A percentile compares a stretch with the other conserved stretches of the same genome.
Conservation (phyloP, 2,113 vertebrate species). For the Aspidoscelis tigris region DNA sequence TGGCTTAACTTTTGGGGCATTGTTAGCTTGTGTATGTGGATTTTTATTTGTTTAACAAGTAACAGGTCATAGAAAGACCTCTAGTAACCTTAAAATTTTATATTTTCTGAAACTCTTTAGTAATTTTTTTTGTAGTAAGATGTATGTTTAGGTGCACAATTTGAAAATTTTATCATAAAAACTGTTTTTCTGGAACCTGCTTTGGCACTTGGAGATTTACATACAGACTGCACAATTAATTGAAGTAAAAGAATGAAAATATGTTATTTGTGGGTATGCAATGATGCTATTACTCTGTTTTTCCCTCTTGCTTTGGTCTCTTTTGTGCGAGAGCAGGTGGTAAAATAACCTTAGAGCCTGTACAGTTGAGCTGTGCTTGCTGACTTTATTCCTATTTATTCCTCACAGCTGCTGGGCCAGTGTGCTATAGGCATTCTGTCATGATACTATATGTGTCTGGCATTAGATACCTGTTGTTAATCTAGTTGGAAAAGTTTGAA, state of each 20-base stretch:
- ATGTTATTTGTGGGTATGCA: not conserved
- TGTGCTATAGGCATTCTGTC: conserved; percentile 25
- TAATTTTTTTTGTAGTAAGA: not conserved
- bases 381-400: conserved; percentile 38
- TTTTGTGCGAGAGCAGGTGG: conserved; percentile 25
- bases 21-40: not conserved
- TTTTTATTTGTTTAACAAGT: not conserved
- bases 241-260: not conserved
- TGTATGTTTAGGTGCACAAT: not conserved
- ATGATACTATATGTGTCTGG: not conserved
- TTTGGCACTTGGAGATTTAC: fast-evolving
- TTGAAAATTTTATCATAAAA: not conserved
- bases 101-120: not conserved
- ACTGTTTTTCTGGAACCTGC: not conserved
- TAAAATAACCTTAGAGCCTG: conserved; percentile 19
- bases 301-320: conserved; percentile 17
- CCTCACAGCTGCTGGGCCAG: conserved; percentile 37
- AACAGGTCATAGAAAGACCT: not conserved
- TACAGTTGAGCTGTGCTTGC: not conserved
- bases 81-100: not conserved
- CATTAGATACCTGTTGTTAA: conserved; percentile 38
- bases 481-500: conserved; percentile 1
- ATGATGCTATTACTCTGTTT: not conserved
- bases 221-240: not conserved
- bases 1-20: conserved; percentile 27